Evolutionary conservation across 2,888 invertebrate species (phyloP), one percentile per base, ranked within the genome.

Genomic region (Caenorhabditis sp.): DNA sequence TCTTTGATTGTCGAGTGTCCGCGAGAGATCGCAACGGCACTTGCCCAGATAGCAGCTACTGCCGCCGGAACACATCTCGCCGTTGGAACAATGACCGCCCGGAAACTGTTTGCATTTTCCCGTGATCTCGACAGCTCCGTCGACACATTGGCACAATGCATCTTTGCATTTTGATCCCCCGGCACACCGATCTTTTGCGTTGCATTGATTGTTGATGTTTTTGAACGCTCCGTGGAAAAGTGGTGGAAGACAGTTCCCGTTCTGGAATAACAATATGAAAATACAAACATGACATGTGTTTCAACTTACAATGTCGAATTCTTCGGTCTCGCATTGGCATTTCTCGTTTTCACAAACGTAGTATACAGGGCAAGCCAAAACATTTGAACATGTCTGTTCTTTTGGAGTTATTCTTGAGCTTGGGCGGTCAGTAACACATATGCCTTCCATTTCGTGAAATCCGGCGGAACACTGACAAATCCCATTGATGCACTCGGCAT

Each of bases 1-100:
- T 70, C 77, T 28, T 32, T 76, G 76, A 44, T 83, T 79, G 37
- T 78, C 72, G 2, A 86, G 55, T 22, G 62, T 74, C 26, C 61
- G 67, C 24, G 83, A 83, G 13, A 61, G 65, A n/a, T 70, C 80
- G 70, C 91, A 91, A 32, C 89, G 87, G 70, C 91, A 91, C 20
- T 87, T 65, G 32, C 90, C 90, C 26, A 88, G 81, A 50, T 86
- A 83, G 76, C 91, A 91, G 55, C 82, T 64, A 15, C 89, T 84
- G 65, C 87, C 89, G 32, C 86, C 88, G 20, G 86, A 72, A 82
- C 91, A 91, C 69, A 84, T 80, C 82, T 91, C 87, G 15, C 91
- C 91, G 51, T 84, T 84, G 35, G 79, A 71, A 64, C 82, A 84
- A 60, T 70, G 77, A 61, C 86, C 85, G 56, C 81, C 84, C n/a